Base-by-base conservation (phyloP, 2,113 vertebrate species). In the Aleadryas rufinucha region DNA sequence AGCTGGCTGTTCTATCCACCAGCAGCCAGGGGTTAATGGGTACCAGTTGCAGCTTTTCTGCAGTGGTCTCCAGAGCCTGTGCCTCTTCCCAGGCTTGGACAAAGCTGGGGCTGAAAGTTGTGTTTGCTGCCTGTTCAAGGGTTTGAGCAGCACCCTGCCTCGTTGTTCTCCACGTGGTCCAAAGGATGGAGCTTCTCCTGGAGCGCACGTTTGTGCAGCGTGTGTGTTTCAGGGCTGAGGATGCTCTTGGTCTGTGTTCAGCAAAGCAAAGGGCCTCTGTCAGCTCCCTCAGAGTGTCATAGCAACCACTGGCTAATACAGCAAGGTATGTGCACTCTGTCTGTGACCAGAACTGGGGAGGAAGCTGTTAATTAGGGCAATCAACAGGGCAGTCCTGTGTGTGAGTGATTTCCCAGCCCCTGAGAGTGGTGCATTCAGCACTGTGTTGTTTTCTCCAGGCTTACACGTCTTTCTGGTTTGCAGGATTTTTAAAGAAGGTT, bases 21-120 rank as follows among this genome's bases (percentile, higher is more conserved):
- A 39, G 30, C 8, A 1, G 15, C 33, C 0, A 0, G 26, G 42
- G 5, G 21, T n/a, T 93, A 7, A 23, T 14, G 14, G 14, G 60
- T 14, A 26, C 26, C 2, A 5, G 11, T 24, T 35, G 17, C 31
- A 71, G 2, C 24, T 13, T 42, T 39, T 19, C 33, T n/a, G 35
- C 45, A 16, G 1, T 13, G 39, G 8, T 30, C 56, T n/a, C 27
- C 11, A 33, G 44, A n/a, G 41, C 37, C 41, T 23, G 28, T 13
- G 72, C 21, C 28, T 71, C 35, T 45, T 39, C 6, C 3, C 10
- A 54, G 69, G 3, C 39, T 49, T 6, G 12, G 66, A 2, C 28
- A 42, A 13, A 86, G 49, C 35, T 33, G 52, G 33, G 30, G 28
- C 49, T 52, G 56, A 26, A 41, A 35, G 54, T 13, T 61, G 33